Evolutionary conservation across 2,888 invertebrate genomes (phyloP), one percentile per base, ranked within the genome.

Genomic region (Apodemia hepburni): DNA sequence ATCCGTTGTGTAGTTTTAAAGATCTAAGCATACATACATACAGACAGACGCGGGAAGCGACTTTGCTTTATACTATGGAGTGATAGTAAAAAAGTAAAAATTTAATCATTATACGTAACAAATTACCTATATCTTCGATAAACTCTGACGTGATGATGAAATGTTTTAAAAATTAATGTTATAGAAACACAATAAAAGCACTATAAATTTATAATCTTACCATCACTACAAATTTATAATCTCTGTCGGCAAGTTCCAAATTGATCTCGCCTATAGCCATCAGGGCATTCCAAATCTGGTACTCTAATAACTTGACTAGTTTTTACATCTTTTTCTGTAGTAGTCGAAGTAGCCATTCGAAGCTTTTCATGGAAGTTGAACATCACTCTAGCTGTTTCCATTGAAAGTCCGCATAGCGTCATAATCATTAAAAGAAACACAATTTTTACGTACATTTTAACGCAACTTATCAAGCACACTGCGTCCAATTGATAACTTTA

Each of bases 231-330:
- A n/a, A 74, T 76, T 68, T 73, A 80, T 69, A 86, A 75, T 72
- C 73, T 71, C 66, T 72, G 68, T 62, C 86, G 77, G 70, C 87
- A 87, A 54, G 72, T 73, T 38, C 80, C 79, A 54, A 75, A 64
- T 45, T 61, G 17, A 66, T 87, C 87, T n/a, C 80, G 76, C 63
- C 77, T 76, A 61, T 78, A 73, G 7, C 82, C 81, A 4, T 70
- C 65, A 5, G 74, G 76, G 61, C 87, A 87, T 62, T 72, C 70
- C 35, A 85, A 67, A 42, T 79, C 78, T 9, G 84, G 87, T 22
- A 87, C 76, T 71, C 81, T 74, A 68, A 87, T 87, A 61, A 87
- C 77, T 77, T 85, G 84, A 62, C 81, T 67, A 49, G 74, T 68
- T 62, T 79, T 67, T 58, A 78, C 59, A 54, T 61, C 65, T 22